Conservation (phyloP, 2,888 invertebrate species). For the Parelbella ahira region DNA sequence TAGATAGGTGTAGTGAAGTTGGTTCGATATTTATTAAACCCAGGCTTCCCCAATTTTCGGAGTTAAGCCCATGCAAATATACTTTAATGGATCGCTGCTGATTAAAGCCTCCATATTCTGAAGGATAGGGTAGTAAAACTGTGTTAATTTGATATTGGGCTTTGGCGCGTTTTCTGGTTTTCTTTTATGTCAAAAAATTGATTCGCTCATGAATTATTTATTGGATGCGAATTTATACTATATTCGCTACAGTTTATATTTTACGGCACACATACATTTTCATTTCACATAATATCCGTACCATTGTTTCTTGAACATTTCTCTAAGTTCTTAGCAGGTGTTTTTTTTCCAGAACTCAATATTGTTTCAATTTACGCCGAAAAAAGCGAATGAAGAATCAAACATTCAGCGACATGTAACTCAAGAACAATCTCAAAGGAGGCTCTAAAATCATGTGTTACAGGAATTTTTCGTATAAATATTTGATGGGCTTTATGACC, state of each 20-base stretch:
- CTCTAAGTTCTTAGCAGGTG: constrained; percentile 1
- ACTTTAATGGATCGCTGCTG: too few relatives aligned
- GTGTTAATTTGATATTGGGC: too few relatives aligned
- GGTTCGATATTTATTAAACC: too few relatives aligned
- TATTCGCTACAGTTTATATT: neutral
- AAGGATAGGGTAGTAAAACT: too few relatives aligned
- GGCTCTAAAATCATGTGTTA: neutral
- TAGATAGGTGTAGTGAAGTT: too few relatives aligned
- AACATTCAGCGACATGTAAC: constrained; percentile 5
- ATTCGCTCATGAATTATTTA: too few relatives aligned
- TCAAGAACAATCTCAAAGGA: constrained; percentile 1
- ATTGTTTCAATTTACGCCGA: constrained; percentile 3
- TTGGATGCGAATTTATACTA: too few relatives aligned
- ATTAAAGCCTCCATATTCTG: too few relatives aligned
- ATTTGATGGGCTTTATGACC: constrained; percentile 1
- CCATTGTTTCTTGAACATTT: constrained; percentile 4
- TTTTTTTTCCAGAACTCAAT: neutral
- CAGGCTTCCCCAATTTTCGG: too few relatives aligned
- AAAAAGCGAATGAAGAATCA: constrained; percentile 3
- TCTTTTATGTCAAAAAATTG: too few relatives aligned
- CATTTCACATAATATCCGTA: constrained; percentile 6
- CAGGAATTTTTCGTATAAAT: constrained; percentile 1
- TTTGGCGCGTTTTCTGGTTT: too few relatives aligned
- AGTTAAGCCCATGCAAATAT: too few relatives aligned
- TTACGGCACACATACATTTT: neutral